A percentile compares a stretch with the other conserved stretches of the same genome.
phyloP scores from a whole-genome alignment of 1,140 invertebrate genomes.

The Cherax destructor region DNA sequence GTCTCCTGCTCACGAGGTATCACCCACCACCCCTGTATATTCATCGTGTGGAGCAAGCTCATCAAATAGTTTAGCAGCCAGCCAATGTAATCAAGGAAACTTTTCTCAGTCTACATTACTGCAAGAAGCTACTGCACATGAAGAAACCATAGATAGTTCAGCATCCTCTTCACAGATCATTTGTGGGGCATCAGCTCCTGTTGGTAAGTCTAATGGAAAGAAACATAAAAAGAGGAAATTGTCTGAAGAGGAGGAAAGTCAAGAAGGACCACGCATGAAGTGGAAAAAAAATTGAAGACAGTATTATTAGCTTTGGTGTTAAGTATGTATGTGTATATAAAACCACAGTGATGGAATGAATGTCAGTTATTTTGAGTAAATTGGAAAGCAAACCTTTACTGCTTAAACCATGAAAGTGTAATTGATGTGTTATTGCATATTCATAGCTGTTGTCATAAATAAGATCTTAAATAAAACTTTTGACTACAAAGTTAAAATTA shows the following conservation, averaged over 20 bases:
- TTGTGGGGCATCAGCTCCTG: background rate
- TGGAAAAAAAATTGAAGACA: background rate
- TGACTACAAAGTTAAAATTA: no score
- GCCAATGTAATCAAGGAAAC: background rate
- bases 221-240: constrained; percentile 4
- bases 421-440: background rate
- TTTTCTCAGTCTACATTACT: background rate
- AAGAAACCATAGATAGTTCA: background rate
- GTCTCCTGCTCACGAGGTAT: constrained; percentile 1
- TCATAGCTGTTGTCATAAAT: background rate
- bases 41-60: background rate
- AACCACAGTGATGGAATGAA: background rate
- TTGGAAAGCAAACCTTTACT: background rate
- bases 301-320: background rate
- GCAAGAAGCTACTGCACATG: background rate
- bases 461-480: no score
- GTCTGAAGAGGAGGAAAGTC: background rate
- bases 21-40: constrained; percentile 2
- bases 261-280: background rate
- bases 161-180: background rate
- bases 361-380: background rate
- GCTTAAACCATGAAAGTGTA: background rate
- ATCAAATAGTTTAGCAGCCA: background rate
- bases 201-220: constrained; percentile 10
- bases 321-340: background rate